Evolutionary conservation across 2,113 vertebrate species (phyloP), one percentile per base, ranked within the genome.

Genomic region (Nansenia antarctica): DNA sequence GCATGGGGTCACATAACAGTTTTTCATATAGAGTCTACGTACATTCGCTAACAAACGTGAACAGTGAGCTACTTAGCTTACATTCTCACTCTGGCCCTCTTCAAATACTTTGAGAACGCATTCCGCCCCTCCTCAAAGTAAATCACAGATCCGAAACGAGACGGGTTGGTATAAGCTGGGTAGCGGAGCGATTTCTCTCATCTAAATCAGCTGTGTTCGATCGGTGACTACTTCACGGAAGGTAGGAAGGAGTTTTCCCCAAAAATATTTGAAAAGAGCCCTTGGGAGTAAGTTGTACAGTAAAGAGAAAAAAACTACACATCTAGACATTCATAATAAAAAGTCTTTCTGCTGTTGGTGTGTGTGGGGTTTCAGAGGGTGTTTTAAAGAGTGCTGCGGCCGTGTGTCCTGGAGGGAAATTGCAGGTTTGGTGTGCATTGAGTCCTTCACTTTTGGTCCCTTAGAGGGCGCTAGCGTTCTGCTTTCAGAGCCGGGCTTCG

Each of bases 321-420:
- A 67, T 75, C 65, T 53, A 70, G 78, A 88, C 84, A 86, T 87
- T 92, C 83, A 97, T 91, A 93, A 91, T 87, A 95, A 94, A 92
- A 94, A 92, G 79, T 95, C 93, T 86, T 94, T 93, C 70, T 94
- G 94, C 87, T 94, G 91, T 87, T 92, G 94, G 77, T 93, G 92
- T 70, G 92, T 85, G 92, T 93, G 92, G 89, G 94, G 90, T 83
- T 94, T 93, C 61, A 93, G 73, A 45, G 87, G 69, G 63, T 85
- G 82, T 82, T 89, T 88, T 65, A 88, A 47, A 0, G 80, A 78
- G 79, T 84, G 85, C 71, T 86, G 87, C 71, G 75, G 92, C 82
- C 92, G 91, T 9, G 91, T 91, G 84, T 96, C 94, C 83, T 92
- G 91, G 37, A 91, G 84, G 75, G 79, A 87, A 39, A 88, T 0